These are phyloP conservation scores for Characodon lateralis DNA, from an alignment of 2,797 vertebrate species.

Conservation along the genomic window DNA sequence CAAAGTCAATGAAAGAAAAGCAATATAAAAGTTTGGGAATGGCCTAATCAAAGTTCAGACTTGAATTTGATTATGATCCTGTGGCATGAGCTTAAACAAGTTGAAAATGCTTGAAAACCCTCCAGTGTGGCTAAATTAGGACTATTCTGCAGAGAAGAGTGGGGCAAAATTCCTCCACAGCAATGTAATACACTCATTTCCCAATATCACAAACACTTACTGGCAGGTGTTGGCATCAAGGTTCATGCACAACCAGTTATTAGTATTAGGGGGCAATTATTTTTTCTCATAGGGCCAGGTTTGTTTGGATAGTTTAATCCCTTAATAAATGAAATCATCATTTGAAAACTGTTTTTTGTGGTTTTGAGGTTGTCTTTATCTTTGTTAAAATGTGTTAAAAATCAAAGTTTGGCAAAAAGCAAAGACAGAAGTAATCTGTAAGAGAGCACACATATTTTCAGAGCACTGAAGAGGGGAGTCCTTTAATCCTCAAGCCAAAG, in stretches of 20 bases:
- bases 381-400: not conserved
- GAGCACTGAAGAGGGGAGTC: not conserved
- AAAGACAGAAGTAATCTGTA: not conserved
- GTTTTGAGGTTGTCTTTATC: not conserved
- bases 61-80: not conserved
- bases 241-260: too few species aligned
- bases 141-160: not conserved
- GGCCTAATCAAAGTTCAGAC: not conserved
- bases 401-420: not conserved
- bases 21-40: not conserved
- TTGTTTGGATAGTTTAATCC: not conserved
- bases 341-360: not conserved
- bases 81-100: not conserved
- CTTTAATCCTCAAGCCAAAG: conserved; percentile 50
- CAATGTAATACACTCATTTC: not conserved
- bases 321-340: not conserved
- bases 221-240: not conserved
- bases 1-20: not conserved
- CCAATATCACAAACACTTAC: not conserved
- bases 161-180: not conserved
- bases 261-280: too few species aligned
- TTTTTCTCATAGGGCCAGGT: too few species aligned
- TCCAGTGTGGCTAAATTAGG: not conserved
- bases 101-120: not conserved
- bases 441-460: not conserved